Evolutionary conservation across 2,888 invertebrate genomes (phyloP).

Genomic region (Oligia latruncula): DNA sequence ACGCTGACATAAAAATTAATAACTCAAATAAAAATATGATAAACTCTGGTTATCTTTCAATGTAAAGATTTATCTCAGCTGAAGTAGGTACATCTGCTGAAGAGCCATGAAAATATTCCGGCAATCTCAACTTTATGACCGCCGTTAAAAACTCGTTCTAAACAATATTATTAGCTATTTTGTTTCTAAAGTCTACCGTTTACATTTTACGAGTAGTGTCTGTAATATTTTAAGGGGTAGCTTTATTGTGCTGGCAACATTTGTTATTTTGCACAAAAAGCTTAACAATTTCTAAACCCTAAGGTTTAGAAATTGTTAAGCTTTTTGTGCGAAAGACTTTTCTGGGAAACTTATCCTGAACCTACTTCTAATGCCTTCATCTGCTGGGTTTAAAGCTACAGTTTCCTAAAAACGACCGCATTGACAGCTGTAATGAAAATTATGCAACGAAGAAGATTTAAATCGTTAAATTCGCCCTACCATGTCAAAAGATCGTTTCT

Average conservation of each 20-base stretch:
- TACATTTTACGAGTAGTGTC: slow-evolving; percentile 48
- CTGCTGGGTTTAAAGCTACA: not conserved
- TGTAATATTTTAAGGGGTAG: slow-evolving; percentile 35
- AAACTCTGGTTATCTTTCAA: slow-evolving; percentile 38
- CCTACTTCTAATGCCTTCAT: not conserved
- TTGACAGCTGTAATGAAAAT: not conserved
- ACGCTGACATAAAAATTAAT: slow-evolving; percentile 20
- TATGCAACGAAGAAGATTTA: not conserved
- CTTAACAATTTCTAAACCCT: too few relatives aligned
- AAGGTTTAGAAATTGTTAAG: not conserved
- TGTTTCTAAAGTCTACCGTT: slow-evolving; percentile 45
- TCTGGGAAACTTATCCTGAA: not conserved
- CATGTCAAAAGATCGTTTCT: not conserved
- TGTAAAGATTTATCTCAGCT: slow-evolving; percentile 45
- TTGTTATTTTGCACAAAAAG: slow-evolving; percentile 30
- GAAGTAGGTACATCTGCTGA: slow-evolving; percentile 55
- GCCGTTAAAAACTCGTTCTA: slow-evolving; percentile 70
- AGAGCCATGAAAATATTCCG: slow-evolving; percentile 65
- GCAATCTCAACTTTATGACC: slow-evolving; percentile 66
- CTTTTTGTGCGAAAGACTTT: not conserved
- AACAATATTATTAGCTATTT: slow-evolving; percentile 68
- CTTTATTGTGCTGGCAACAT: slow-evolving; percentile 20
- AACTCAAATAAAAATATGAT: slow-evolving; percentile 44
- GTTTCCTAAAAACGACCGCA: not conserved
- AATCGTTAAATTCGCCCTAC: not conserved